Percentiles rank a stretch among this genome's conserved stretches.
Evolutionary conservation across 2,113 vertebrate genomes (phyloP).

Genomic region (Bambusicola thoracicus): DNA sequence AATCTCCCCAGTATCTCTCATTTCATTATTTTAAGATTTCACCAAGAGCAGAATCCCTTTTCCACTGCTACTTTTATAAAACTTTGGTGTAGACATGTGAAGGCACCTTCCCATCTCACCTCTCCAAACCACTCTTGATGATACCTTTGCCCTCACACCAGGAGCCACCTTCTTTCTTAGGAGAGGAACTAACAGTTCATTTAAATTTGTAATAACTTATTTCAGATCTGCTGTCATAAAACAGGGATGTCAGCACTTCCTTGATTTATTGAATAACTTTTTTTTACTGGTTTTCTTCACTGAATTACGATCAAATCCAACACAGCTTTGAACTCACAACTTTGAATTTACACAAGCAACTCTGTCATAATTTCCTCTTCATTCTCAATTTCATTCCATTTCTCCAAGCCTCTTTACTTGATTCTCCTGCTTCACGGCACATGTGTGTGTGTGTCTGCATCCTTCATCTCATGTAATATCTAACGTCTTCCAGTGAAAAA

Average conservation of each 20-base stretch:
- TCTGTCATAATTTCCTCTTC: neutral
- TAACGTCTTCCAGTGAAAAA: neutral
- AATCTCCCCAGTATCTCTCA: neutral
- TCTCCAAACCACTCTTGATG: neutral
- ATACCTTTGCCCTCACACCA: neutral
- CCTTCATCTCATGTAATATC: neutral
- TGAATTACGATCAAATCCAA: neutral
- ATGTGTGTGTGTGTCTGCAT: neutral
- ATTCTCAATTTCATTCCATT: neutral
- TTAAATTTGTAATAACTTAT: neutral
- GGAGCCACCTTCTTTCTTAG: neutral
- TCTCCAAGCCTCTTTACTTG: neutral
- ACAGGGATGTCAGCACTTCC: neutral
- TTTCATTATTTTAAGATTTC: constrained; percentile 10
- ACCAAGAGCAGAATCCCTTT: constrained; percentile 3
- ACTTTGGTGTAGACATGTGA: neutral
- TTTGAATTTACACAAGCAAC: neutral
- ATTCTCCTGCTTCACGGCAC: neutral
- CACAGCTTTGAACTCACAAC: neutral
- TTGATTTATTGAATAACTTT: neutral
- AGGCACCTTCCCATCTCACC: neutral
- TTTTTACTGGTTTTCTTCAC: neutral
- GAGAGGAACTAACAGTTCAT: neutral
- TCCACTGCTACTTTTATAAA: neutral
- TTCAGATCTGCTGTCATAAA: neutral